Percentiles rank a stretch among this genome's conserved stretches.
Evolutionary conservation across 64 coral and sea anemone genomes (phyloP).

Genomic region (Porites lutea): DNA sequence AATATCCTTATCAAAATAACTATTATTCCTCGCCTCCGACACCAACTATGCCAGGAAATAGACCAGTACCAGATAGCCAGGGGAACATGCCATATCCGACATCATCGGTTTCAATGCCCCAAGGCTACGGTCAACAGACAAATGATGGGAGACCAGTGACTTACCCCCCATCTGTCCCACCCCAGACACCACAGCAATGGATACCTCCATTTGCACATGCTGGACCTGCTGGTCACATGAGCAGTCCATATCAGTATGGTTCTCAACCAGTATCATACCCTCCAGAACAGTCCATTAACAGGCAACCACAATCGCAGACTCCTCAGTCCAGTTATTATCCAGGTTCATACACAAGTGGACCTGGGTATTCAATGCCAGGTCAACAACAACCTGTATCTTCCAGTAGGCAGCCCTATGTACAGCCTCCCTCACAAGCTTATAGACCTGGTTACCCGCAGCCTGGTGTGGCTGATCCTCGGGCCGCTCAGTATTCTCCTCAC

Average conservation of each 20-base stretch:
- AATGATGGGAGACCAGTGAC: neutral
- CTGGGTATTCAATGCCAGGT: slow-evolving; percentile 7
- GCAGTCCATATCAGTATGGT: neutral
- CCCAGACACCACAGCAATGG: slow-evolving; percentile 9
- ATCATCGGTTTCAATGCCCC: neutral
- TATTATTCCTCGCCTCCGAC: slow-evolving; percentile 4
- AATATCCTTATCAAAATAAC: slow-evolving; percentile 67
- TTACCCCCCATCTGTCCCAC: neutral
- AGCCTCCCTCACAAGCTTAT: slow-evolving; percentile 5
- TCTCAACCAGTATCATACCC: slow-evolving; percentile 18
- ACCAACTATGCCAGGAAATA: slow-evolving; percentile 6
- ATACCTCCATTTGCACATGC: slow-evolving; percentile 19
- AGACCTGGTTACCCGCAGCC: neutral
- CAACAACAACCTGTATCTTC: slow-evolving; percentile 48
- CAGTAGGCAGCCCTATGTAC: slow-evolving; percentile 8
- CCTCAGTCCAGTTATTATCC: neutral
- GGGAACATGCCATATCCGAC: neutral
- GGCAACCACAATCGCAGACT: slow-evolving; percentile 20
- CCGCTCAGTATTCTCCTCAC: slow-evolving; percentile 1
- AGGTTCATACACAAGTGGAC: neutral
- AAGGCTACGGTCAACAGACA: neutral
- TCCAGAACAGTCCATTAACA: slow-evolving; percentile 23
- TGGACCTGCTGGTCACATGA: slow-evolving; percentile 2
- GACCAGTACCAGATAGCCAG: slow-evolving; percentile 2
- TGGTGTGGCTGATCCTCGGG: neutral